A percentile compares a stretch with the other conserved stretches of the same genome.
Conservation (phyloP, 2,888 invertebrate species). For the Ypsolopha scabrella region DNA sequence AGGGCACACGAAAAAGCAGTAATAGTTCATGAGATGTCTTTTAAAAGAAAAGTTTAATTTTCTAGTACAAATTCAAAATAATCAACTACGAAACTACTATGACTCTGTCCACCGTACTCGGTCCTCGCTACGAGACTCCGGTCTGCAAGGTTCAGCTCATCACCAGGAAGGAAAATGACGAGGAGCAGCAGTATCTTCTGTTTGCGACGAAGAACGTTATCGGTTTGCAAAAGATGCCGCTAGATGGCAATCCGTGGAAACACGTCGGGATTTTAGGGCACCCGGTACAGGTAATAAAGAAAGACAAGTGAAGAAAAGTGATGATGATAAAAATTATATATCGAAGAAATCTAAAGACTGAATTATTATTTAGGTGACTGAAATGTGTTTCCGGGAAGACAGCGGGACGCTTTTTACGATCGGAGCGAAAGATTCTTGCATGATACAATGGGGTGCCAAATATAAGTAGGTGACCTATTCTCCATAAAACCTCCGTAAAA, state of each 20-base stretch:
- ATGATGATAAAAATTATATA: neutral
- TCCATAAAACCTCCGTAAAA: conserved; percentile 3
- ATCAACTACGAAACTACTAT: conserved; percentile 73
- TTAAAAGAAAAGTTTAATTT: conserved; percentile 8
- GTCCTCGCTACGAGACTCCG: conserved; percentile 76
- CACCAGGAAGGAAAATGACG: conserved; percentile 24
- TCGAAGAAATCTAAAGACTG: too few relatives aligned
- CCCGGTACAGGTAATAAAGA: conserved; percentile 67
- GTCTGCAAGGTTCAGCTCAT: conserved; percentile 58
- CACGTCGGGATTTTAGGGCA: conserved; percentile 74
- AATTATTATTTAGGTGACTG: conserved; percentile 22
- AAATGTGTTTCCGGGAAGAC: conserved; percentile 43
- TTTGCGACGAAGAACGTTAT: conserved; percentile 75
- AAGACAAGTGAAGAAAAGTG: neutral
- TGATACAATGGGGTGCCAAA: conserved; percentile 45
- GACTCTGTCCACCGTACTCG: conserved; percentile 75
- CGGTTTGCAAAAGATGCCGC: conserved; percentile 76
- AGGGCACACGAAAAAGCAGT: too few relatives aligned
- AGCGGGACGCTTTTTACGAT: conserved; percentile 41
- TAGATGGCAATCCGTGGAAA: conserved; percentile 82
- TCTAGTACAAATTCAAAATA: conserved; percentile 77
- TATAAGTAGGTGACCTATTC: neutral
- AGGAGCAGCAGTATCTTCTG: conserved; percentile 58
- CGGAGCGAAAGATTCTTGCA: conserved; percentile 39
- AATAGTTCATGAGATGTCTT: too few relatives aligned